Base-by-base conservation (phyloP, 2,113 vertebrate species). In the Scalopus aquaticus region DNA sequence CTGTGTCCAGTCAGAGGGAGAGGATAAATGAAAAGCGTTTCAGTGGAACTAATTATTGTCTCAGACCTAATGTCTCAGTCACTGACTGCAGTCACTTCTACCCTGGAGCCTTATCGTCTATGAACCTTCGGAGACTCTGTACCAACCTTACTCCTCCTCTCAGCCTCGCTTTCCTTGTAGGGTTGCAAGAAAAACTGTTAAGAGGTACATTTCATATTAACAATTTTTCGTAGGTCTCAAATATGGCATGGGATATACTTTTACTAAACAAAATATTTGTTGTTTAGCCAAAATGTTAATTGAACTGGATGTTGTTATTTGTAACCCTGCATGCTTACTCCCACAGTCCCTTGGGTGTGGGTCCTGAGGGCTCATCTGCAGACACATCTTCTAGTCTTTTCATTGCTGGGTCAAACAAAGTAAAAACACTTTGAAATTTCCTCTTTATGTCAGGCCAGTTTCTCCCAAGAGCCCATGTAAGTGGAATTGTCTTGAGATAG, bases 251-350 rank as follows among this genome's bases (percentile, higher is more conserved):
- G 8, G 46, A 64, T 35, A 81, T 28, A 65, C 12, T 74, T 24
- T 35, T 9, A 70, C 22, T 88, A 58, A 64, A 94, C 58, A 88
- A 69, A 44, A 51, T 70, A 56, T n/a, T 32, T 0, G 16, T 51
- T 81, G 32, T 51, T 93, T 91, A 65, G 83, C 42, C 65, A 56
- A 90, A 94, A n/a, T 79, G 49, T 28, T 82, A 49, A 81, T 86
- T 69, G 81, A 82, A 88, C 49, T 32, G 51, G 62, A 67, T 73
- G 24, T 77, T 94, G 80, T 85, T 84, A 22, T 62, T 81, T 93
- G 77, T 46, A 37, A 76, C 26, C 24, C 46, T 44, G 28, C 35
- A 24, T 22, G 19, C 16, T 28, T 35, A 16, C 44, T 72, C 84
- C 37, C 64, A 7, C 51, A n/a, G 42, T 86, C 56, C 78, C 39